A percentile compares a stretch with the other conserved stretches of the same genome.
phyloP scores from a whole-genome alignment of 2,113 vertebrate species.

The Elephas maximus region DNA sequence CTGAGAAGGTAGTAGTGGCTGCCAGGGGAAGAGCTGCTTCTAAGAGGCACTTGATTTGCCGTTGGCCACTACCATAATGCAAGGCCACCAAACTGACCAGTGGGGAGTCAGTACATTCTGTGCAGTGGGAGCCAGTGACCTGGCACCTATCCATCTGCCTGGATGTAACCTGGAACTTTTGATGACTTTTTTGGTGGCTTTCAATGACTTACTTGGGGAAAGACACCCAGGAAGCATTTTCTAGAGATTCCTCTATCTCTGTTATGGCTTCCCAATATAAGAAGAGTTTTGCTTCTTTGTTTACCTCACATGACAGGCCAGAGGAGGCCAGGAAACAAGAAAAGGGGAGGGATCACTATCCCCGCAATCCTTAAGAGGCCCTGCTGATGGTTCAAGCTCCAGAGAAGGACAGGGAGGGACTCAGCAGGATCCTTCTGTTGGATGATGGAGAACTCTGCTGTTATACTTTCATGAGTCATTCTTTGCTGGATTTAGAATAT shows the following conservation, averaged over 20 bases:
- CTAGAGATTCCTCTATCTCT: background rate
- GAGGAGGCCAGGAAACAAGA: background rate
- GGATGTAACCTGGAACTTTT: background rate
- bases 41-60: background rate
- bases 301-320: background rate
- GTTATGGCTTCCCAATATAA: background rate
- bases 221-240: background rate
- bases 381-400: background rate
- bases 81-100: background rate
- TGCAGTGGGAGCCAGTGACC: background rate
- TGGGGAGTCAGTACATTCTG: background rate
- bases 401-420: background rate
- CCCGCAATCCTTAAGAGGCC: background rate
- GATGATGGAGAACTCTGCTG: background rate
- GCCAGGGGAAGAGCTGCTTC: background rate
- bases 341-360: background rate
- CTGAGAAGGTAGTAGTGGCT: background rate
- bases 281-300: background rate
- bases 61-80: background rate
- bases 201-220: conserved; percentile 37
- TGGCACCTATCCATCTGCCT: background rate
- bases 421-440: background rate
- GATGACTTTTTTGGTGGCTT: background rate
- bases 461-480: background rate
- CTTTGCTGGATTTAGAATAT: background rate